Base-by-base conservation (phyloP, 2,113 vertebrate species). In the Saiga tatarica region DNA sequence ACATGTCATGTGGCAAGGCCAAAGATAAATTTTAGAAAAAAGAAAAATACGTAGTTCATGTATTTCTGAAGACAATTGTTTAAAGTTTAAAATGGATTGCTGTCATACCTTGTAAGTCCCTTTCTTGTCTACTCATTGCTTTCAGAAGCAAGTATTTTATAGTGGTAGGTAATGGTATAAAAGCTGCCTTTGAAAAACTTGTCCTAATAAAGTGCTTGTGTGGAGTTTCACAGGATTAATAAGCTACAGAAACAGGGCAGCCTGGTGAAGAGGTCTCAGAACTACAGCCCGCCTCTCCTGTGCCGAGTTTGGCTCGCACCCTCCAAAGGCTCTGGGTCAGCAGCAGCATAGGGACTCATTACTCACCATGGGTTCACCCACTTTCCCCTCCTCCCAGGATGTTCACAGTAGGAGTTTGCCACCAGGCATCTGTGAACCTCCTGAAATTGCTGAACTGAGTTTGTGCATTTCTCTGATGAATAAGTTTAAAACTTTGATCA, bases 101-200 rank as follows among this genome's bases (percentile, higher is more conserved):
- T 7, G 0, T 52, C 36, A 50, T 78, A 42, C 53, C 57, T 93
- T 55, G 3, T 74, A 79, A 89, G 50, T 86, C 84, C 33, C 13
- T 83, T 88, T 78, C 85, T 92, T 82, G 52, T 62, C 74, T 89
- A 23, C 33, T 84, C 14, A 36, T 79, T 86, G 84, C 45, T 62
- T 91, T 89, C n/a, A 95, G 93, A 93, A 94, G 30, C n/a, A 76
- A 39, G 11, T 85, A 26, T 90, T 97, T 94, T 81, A 52, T 84
- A 79, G 71, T 81, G 53, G 3, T 16, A 14, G 79, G 42, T 59
- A 60, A 71, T 83, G 39, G 62, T 89, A 1, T 91, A n/a, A 86
- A 30, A 67, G 55, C 60, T 78, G 62, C 87, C 71, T 79, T 83
- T 79, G 82, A 93, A 81, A 71, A 36, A 10, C 59, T 57, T 94